Percentiles rank a stretch among this genome's conserved stretches.
Conservation (phyloP, 2,797 vertebrate species). For the Chrysocyon brachyurus region DNA sequence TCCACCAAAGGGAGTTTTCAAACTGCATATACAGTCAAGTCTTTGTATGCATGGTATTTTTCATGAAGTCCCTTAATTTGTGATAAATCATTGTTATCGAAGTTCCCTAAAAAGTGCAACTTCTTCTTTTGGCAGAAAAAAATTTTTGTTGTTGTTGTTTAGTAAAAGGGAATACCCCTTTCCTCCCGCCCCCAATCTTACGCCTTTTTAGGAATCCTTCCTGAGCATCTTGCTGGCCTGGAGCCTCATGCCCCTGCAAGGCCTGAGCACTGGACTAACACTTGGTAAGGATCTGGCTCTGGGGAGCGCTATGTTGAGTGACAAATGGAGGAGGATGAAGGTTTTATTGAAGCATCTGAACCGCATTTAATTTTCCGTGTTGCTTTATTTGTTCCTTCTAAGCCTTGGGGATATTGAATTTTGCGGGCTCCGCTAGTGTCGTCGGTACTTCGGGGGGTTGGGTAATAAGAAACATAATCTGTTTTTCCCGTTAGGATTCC, state of each 20-base stretch:
- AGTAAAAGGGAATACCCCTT: not conserved
- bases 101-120: constrained; percentile 3
- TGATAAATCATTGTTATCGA: not conserved
- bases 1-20: constrained; percentile 9
- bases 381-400: constrained; percentile 71
- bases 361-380: constrained; percentile 77
- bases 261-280: not conserved
- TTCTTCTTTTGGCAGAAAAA: constrained; percentile 8
- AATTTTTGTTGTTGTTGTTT: no score
- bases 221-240: constrained; percentile 37
- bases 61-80: constrained; percentile 20
- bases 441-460: constrained; percentile 46
- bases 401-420: constrained; percentile 68
- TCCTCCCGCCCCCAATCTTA: not conserved
- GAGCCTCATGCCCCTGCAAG: not conserved
- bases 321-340: constrained; percentile 72
- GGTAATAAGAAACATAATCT: constrained; percentile 65
- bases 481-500: constrained; percentile 59
- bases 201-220: constrained; percentile 66
- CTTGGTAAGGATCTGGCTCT: constrained; percentile 70
- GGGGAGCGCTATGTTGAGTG: constrained; percentile 64
- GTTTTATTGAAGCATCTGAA: constrained; percentile 76
- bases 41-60: not conserved
- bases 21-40: not conserved
- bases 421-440: constrained; percentile 52